phyloP scores from a whole-genome alignment of 2,797 vertebrate genomes.

The Phylloscopus collybita region DNA sequence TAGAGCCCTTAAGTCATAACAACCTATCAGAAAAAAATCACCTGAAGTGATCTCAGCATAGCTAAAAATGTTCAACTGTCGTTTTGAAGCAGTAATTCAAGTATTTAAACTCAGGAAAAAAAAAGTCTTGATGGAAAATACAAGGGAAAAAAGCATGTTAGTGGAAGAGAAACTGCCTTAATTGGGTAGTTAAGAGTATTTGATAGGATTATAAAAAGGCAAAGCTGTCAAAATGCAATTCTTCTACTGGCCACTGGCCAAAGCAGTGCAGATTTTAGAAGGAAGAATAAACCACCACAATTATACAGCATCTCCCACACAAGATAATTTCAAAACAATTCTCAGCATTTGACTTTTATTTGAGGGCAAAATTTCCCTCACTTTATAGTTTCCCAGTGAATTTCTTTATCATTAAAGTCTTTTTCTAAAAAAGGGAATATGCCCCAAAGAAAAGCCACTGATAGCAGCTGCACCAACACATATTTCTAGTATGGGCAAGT shows the following conservation, averaged over 20 bases:
- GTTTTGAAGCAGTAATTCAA: slow-evolving; percentile 46
- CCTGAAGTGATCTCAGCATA: slow-evolving; percentile 26
- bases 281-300: background rate
- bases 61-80: slow-evolving; percentile 54
- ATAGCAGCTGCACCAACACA: background rate
- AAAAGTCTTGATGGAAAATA: slow-evolving; percentile 45
- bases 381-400: background rate
- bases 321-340: background rate
- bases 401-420: background rate
- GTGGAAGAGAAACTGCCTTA: slow-evolving; percentile 28
- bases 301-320: background rate
- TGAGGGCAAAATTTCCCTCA: background rate
- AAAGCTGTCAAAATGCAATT: slow-evolving; percentile 16
- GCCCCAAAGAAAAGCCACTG: background rate
- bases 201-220: slow-evolving; percentile 38
- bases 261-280: slow-evolving; percentile 13
- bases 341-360: background rate
- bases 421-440: background rate
- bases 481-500: background rate
- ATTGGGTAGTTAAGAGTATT: slow-evolving; percentile 24
- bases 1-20: slow-evolving; percentile 32
- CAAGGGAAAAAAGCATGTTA: slow-evolving; percentile 29
- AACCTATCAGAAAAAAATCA: slow-evolving; percentile 45
- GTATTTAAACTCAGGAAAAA: slow-evolving; percentile 32
- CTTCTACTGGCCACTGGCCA: slow-evolving; percentile 28